Base-by-base conservation (phyloP, 2,888 invertebrate species). In the Macaria liturata region DNA sequence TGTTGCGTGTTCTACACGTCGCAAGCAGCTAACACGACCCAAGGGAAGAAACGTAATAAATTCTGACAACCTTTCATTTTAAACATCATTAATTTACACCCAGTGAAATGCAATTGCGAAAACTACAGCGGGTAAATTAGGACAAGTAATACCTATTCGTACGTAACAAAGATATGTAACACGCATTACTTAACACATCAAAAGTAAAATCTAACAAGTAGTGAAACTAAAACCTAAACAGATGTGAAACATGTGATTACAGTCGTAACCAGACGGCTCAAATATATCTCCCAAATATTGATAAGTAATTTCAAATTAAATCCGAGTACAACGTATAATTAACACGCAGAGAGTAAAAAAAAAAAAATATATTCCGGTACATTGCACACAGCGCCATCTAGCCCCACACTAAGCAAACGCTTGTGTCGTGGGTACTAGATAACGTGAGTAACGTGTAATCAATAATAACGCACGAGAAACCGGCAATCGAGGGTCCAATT, bases 401-500 rank as follows among this genome's bases (percentile, higher is more conserved):
- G n/a, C n/a, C n/a, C n/a, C n/a, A n/a, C n/a, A n/a, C n/a, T n/a
- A n/a, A n/a, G n/a, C n/a, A n/a, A n/a, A n/a, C n/a, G n/a, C n/a
- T n/a, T n/a, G n/a, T n/a, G n/a, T n/a, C n/a, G n/a, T n/a, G n/a
- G n/a, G n/a, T n/a, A n/a, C n/a, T n/a, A n/a, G n/a, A n/a, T n/a
- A n/a, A n/a, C n/a, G n/a, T n/a, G n/a, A n/a, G n/a, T 74, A 87
- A 84, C 84, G 76, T 83, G 79, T 86, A 88, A 88, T 89, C 86
- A 88, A 86, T 87, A 85, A 86, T 82, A 83, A 86, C 76, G 72
- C 72, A 78, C 81, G 74, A 78, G 75, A 76, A 76, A 76, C 81
- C 75, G 64, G 78, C 78, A 76, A 82, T 84, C 75, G 74, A 81
- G 74, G 72, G 72, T 70, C 76, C 73, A 78, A 81, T 77, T 72